These are phyloP conservation scores for Digitonthophagus gazella DNA, from an alignment of 2,888 invertebrate genomes.

Conservation along the genomic window DNA sequence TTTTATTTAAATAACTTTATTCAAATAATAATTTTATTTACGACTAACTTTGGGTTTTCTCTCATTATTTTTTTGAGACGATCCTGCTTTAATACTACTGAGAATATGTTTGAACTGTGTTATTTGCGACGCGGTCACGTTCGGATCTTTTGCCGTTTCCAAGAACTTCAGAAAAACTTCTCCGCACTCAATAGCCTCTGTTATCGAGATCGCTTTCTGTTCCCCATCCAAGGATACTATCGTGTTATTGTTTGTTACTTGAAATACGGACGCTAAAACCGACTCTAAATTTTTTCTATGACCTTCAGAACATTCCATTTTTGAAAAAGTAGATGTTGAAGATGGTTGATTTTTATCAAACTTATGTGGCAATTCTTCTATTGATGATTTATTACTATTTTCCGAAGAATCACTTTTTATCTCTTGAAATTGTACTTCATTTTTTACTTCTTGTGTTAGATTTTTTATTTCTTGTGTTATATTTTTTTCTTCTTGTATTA, in stretches of 20 bases:
- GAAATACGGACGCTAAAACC: not conserved
- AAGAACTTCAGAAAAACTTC: constrained; percentile 80
- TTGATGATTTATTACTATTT: not conserved
- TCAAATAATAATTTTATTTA: not conserved
- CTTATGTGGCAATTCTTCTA: too few relatives aligned
- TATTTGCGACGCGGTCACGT: constrained; percentile 74
- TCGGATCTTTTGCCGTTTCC: constrained; percentile 73
- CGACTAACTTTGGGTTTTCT: constrained; percentile 45
- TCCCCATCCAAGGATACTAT: not conserved
- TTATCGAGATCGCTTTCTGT: constrained; percentile 20
- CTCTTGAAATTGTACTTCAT: not conserved
- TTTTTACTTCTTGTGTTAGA: not conserved
- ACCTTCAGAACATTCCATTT: not conserved
- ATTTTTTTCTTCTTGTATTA: not conserved
- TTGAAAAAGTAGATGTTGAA: not conserved
- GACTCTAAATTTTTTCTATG: not conserved
- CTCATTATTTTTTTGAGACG: constrained; percentile 49
- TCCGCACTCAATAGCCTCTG: constrained; percentile 72
- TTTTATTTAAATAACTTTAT: not conserved
- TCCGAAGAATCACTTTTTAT: not conserved
- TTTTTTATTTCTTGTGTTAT: not conserved
- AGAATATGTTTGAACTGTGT: constrained; percentile 73
- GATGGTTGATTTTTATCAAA: too few relatives aligned
- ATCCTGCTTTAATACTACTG: constrained; percentile 68
- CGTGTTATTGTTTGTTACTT: not conserved